A percentile compares a stretch with the other conserved stretches of the same genome.
These are phyloP conservation scores for Heterohyrax brucei DNA, from an alignment of 2,797 vertebrate genomes.

Conservation along the genomic window DNA sequence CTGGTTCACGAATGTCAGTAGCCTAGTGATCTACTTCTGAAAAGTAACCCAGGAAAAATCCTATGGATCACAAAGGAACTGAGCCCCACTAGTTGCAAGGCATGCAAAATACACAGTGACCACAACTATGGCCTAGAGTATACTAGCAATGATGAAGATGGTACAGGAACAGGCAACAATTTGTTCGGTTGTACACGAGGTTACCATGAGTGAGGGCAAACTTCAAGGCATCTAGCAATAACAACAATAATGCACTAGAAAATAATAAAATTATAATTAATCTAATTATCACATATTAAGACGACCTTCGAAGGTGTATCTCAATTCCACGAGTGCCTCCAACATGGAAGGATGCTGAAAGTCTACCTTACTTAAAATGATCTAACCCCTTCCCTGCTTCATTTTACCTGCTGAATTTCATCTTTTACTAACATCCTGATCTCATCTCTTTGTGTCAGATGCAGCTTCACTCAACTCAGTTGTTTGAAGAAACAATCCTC, in stretches of 20 bases:
- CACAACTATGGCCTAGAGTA: not conserved
- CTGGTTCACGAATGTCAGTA: not conserved
- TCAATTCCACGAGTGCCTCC: not conserved
- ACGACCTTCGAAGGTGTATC: not conserved
- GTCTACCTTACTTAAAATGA: not conserved
- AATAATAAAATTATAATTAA: not conserved
- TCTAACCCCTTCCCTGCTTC: not conserved
- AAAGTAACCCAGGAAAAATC: not conserved
- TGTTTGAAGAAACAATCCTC: not conserved
- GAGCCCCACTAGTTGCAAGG: not conserved
- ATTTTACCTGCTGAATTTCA: not conserved
- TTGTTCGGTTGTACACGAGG: not conserved
- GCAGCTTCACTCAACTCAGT: not conserved
- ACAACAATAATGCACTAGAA: not conserved
- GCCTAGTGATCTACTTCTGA: not conserved
- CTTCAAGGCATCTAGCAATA: not conserved
- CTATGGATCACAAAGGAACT: not conserved
- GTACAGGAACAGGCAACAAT: not conserved
- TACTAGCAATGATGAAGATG: not conserved
- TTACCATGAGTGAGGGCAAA: not conserved
- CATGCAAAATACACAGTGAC: not conserved
- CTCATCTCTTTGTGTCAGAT: not conserved
- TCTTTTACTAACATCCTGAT: not conserved
- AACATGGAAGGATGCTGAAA: not conserved
- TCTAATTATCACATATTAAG: not conserved